Evolutionary conservation across 2,113 vertebrate genomes (phyloP), one percentile per base, ranked within the genome.

Genomic region (Rhipidura dahli): DNA sequence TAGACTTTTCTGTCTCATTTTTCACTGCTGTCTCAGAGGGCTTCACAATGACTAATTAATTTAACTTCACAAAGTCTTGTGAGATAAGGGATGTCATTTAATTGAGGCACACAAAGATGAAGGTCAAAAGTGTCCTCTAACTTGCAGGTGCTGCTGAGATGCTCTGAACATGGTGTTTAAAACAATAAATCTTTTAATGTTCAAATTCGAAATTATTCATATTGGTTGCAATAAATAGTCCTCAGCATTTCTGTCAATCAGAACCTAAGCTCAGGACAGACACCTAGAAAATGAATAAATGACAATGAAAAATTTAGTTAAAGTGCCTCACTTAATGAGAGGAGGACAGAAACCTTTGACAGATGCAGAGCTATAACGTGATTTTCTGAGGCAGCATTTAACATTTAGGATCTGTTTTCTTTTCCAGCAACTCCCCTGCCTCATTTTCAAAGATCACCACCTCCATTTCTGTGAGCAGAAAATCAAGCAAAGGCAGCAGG

Each of bases 31-130:
- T 83, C 93, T 95, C 93, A 68, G 39, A 83, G 68, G 68, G 42
- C 37, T 95, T 96, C 84, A 76, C 90, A 81, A 27, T 80, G 87
- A 85, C 93, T 96, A 93, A 97, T 97, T 95, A 96, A 96, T 96
- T 94, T 90, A 86, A 83, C 85, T 91, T 90, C 75, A 83, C 84
- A 77, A 95, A 93, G 71, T 91, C 92, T 77, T 80, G 54, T 5
- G 7, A 95, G 94, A 86, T 93, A 94, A 94, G 54, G 75, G 31
- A 79, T 85, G 71, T 75, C 75, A 91, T 93, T 85, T 94, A 89
- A 95, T 82, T 88, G 82, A 96, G 63, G 59, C 50, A 73, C 59
- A 90, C 28, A 85, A 57, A 65, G 31, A 77, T 80, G 90, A 91
- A 96, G 92, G 93, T 90, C 92, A 93, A 27, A 94, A 95, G 42